Evolutionary conservation across 2,888 invertebrate species (phyloP), one percentile per base, ranked within the genome.

Genomic region (Pollenia griseotomentosa): DNA sequence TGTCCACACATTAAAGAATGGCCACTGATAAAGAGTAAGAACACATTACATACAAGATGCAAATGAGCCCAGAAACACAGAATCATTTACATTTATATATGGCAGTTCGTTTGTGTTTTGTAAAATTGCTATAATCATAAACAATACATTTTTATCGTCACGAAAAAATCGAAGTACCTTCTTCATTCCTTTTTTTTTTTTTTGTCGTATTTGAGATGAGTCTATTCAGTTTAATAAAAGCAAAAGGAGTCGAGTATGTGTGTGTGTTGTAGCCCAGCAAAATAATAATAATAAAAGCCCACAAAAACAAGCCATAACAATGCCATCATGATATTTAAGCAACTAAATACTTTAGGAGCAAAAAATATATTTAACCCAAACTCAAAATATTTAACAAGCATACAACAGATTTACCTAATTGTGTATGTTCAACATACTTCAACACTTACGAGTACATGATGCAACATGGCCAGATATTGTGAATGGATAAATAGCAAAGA

Each of bases 101-200:
- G 23, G 2, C 2, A 23, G 19, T 23, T 44, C 12, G 66, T 11
- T 12, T 73, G 66, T 19, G 46, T 61, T 19, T 75, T 33, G 53
- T 14, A 53, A 70, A 73, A 63, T 75, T 68, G 59, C 82, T 44
- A 68, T 33, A 75, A 61, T 82, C 51, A 73, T 83, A 83, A 83
- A 77, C 80, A 86, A 77, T 80, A 61, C 73, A 77, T 83, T 23
- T 81, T 74, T 86, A 83, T 83, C 83, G 71, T 80, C 81, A 80
- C 80, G 83, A 77, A 80, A 77, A 65, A 48, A 86, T 83, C 80
- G 78, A 73, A 78, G 63, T 44, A 63, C 46, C 65, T 44, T 66
- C 11, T 42, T 48, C 9, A 68, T 51, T 57, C 10, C 59, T 51
- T 33, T 33, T 33, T 33, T 33, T 33, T 33, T 4, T 33, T 61